Conservation (phyloP, 2,888 invertebrate species). For the Podotricha telesiphe region DNA sequence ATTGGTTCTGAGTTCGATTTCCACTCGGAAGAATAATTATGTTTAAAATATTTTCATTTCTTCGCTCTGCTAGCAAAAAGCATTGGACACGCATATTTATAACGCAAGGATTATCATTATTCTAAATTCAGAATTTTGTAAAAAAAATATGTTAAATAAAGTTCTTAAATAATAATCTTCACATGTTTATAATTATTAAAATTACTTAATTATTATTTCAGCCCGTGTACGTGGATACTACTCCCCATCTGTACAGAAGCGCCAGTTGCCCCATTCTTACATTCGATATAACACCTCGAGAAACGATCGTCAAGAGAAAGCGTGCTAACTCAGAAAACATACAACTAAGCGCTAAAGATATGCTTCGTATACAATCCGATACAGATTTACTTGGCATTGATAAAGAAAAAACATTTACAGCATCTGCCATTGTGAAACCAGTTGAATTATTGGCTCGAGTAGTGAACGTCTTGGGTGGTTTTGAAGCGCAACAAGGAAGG, state of each 20-base stretch:
- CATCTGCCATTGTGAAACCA: conserved; percentile 88
- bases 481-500: conserved; percentile 77
- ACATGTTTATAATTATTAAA: neutral
- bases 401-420: conserved; percentile 89
- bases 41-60: no score
- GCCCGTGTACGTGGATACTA: conserved; percentile 90
- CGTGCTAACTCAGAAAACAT: conserved; percentile 87
- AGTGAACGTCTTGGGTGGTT: conserved; percentile 89
- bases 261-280: conserved; percentile 89
- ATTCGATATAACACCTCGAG: conserved; percentile 81
- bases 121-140: no score
- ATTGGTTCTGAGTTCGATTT: no score
- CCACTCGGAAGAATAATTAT: no score
- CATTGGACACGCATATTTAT: no score
- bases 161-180: no score
- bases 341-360: conserved; percentile 71
- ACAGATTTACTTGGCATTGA: conserved; percentile 91
- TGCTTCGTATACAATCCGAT: conserved; percentile 89
- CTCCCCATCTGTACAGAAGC: conserved; percentile 80
- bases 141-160: no score
- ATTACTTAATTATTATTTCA: conserved; percentile 57
- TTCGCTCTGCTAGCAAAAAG: no score
- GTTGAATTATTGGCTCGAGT: conserved; percentile 90
- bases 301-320: conserved; percentile 76
- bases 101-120: no score